phyloP scores from a whole-genome alignment of 1,140 invertebrate genomes.

The Gonatopus flavifemur region DNA sequence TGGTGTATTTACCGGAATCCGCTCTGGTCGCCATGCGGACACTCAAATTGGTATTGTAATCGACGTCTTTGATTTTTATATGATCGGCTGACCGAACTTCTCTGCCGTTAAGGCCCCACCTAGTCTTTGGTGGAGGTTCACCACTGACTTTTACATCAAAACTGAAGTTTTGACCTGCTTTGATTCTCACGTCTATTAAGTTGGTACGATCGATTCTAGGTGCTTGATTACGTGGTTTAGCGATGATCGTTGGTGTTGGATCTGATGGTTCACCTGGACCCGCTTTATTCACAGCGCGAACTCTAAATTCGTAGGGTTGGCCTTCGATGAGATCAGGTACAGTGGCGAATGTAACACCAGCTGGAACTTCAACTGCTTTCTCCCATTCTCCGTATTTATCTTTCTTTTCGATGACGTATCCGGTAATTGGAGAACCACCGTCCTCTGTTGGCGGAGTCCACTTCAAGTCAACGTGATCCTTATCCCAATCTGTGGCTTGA shows the following conservation, averaged over 20 bases:
- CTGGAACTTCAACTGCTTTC: constrained; percentile 81
- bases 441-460: constrained; percentile 82
- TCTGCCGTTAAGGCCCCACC: constrained; percentile 77
- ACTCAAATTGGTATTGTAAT: constrained; percentile 88
- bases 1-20: constrained; percentile 89
- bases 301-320: constrained; percentile 87
- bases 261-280: constrained; percentile 91
- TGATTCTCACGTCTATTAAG: constrained; percentile 80
- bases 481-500: constrained; percentile 93
- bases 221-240: constrained; percentile 83
- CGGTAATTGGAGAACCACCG: constrained; percentile 84
- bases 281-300: constrained; percentile 88
- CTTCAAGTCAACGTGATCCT: constrained; percentile 87
- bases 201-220: constrained; percentile 88
- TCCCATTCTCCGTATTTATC: constrained; percentile 95
- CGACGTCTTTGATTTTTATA: constrained; percentile 76
- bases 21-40: constrained; percentile 82
- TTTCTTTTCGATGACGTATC: constrained; percentile 89
- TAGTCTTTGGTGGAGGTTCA: constrained; percentile 86
- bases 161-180: constrained; percentile 84
- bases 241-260: constrained; percentile 83
- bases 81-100: constrained; percentile 73
- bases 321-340: constrained; percentile 90
- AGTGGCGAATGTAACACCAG: constrained; percentile 76
- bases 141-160: constrained; percentile 84